Percentiles rank a stretch among this genome's conserved stretches.
phyloP scores from a whole-genome alignment of 2,888 invertebrate genomes.

The Caenorhabditis drosophilae region DNA sequence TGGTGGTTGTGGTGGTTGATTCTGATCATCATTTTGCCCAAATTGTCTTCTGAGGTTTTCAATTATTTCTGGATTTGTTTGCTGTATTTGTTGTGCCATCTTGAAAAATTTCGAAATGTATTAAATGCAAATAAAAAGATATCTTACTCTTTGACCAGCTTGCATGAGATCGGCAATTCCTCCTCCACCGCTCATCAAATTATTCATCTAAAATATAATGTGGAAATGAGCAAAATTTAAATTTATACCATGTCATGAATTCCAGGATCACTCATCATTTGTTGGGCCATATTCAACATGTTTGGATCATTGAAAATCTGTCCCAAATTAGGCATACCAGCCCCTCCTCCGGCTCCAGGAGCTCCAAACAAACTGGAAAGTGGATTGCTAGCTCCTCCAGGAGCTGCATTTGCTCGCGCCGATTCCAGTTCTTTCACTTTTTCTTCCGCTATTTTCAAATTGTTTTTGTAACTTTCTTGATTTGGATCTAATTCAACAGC shows the following conservation, averaged over 20 bases:
- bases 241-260: conserved; percentile 83
- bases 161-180: conserved; percentile 39
- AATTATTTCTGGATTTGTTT: conserved; percentile 80
- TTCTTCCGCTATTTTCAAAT: conserved; percentile 79
- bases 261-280: conserved; percentile 76
- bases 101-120: conserved; percentile 22
- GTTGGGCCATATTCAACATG: conserved; percentile 75
- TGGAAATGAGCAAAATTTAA: too few species aligned
- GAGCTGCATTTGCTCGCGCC: conserved; percentile 8
- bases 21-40: conserved; percentile 15
- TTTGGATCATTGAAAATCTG: conserved; percentile 81
- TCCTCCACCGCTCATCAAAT: conserved; percentile 25
- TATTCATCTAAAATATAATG: too few species aligned
- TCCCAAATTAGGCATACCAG: conserved; percentile 55
- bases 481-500: conserved; percentile 89
- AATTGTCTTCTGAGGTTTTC: conserved; percentile 79
- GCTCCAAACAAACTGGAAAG: conserved; percentile 49
- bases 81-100: conserved; percentile 61
- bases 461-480: conserved; percentile 87
- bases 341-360: conserved; percentile 23
- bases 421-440: conserved; percentile 70
- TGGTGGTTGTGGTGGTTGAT: conserved; percentile 11
- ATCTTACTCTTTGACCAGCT: conserved; percentile 44
- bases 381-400: conserved; percentile 20
- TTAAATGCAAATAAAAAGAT: not conserved